Evolutionary conservation across 1,140 invertebrate genomes (phyloP), one percentile per base, ranked within the genome.

Genomic region (Berghia stephanieae): DNA sequence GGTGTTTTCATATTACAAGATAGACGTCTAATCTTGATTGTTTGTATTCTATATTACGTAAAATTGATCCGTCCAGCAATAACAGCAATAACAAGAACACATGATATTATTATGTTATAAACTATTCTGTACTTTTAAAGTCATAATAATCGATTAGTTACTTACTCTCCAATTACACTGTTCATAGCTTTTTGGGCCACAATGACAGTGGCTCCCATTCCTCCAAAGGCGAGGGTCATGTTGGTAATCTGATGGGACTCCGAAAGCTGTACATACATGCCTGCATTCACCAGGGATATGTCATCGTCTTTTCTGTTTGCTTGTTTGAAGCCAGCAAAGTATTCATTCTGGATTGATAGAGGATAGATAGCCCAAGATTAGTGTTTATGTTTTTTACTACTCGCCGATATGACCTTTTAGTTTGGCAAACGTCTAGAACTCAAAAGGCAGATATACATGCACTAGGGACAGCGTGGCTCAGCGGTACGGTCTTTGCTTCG

Each of bases 251-350:
- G 87, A 90, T 91, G 60, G 87, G 80, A 72, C 46, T 80, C 74
- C 71, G 89, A 83, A 70, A 92, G 83, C 31, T 85, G 72, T 5
- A 90, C 86, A 60, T 81, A 79, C 77, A 89, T 82, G 10, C 84
- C 88, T 66, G 94, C 93, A 86, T 97, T 98, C 0, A 98, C 96
- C 81, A 98, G 97, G 18, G 96, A 95, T 82, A 98, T 98, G 87
- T 99, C 97, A 88, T 98, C 96, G 81, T 98, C 96, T 82, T 94
- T 90, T 75, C 97, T 90, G 84, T 94, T 94, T 0, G 96, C 94
- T 92, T 98, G 96, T 88, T 99, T 99, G 84, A 95, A 98, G 18
- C 95, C 95, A 81, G 93, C 91, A 84, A 98, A 87, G 77, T 83
- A 87, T 78, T 98, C 94, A 86, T 93, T 91, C 89, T 93, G 82